phyloP scores from a whole-genome alignment of 1,140 invertebrate species.

The Zaprionus lachaisei region DNA sequence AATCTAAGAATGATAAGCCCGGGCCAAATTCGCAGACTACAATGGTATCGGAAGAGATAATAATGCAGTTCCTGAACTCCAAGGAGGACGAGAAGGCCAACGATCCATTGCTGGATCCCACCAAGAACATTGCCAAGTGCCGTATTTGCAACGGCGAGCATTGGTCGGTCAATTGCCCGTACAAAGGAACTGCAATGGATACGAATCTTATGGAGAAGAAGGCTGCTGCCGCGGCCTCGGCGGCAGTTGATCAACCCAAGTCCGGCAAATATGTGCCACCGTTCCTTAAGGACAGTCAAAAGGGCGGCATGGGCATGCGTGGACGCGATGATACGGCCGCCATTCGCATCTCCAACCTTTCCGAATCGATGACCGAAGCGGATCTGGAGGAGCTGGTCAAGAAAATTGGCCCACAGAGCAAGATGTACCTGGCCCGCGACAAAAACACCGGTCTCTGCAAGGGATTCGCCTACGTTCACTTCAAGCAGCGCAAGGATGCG shows the following conservation, averaged over 20 bases:
- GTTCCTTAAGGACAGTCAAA: conserved; percentile 92
- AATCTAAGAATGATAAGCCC: conserved; percentile 94
- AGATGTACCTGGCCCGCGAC: conserved; percentile 96
- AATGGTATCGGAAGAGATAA: conserved; percentile 97
- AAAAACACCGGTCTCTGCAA: conserved; percentile 93
- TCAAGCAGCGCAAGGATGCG: conserved; percentile 94
- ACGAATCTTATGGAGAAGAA: conserved; percentile 86
- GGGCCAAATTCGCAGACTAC: conserved; percentile 99
- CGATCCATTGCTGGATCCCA: conserved; percentile 87
- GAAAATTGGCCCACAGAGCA: conserved; percentile 86
- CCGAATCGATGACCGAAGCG: conserved; percentile 96
- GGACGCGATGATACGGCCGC: conserved; percentile 93
- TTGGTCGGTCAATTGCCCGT: conserved; percentile 98
- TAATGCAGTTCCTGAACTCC: conserved; percentile 95
- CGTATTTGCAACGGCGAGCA: conserved; percentile 98
- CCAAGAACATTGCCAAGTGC: conserved; percentile 93
- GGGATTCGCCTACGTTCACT: conserved; percentile 98
- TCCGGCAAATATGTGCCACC: conserved; percentile 93
- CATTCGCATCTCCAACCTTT: conserved; percentile 98
- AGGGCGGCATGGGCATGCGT: conserved; percentile 89
- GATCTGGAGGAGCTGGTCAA: conserved; percentile 98
- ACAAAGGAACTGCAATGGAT: conserved; percentile 93
- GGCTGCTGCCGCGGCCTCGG: conserved; percentile 69
- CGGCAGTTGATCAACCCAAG: conserved; percentile 84
- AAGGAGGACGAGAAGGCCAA: conserved; percentile 94